Conservation (phyloP, 2,888 invertebrate species). For the Acanthacorydalis orientalis region DNA sequence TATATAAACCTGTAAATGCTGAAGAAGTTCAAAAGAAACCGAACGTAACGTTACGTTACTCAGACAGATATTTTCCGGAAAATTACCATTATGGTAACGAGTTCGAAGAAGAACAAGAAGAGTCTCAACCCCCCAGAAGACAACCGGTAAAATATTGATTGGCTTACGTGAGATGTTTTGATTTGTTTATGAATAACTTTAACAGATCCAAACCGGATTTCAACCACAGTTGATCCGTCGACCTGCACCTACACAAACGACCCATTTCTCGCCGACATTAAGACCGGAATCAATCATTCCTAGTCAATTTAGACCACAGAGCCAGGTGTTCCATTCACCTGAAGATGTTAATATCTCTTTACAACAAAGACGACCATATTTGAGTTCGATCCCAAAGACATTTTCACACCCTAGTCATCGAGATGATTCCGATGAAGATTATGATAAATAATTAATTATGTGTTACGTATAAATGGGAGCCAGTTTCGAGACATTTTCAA, state of each 20-base stretch:
- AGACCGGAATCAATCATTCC: slow-evolving; percentile 24
- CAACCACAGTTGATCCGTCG: slow-evolving; percentile 19
- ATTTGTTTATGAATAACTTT: neutral
- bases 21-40: slow-evolving; percentile 69
- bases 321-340: slow-evolving; percentile 67
- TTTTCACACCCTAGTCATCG: too few relatives aligned
- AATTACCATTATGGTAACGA: slow-evolving; percentile 43
- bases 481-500: too few relatives aligned
- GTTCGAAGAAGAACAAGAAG: slow-evolving; percentile 27
- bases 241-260: slow-evolving; percentile 21
- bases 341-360: slow-evolving; percentile 79
- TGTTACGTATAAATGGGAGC: too few relatives aligned
- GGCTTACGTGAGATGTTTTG: neutral
- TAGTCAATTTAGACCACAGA: slow-evolving; percentile 26
- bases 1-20: slow-evolving; percentile 74
- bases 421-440: too few relatives aligned
- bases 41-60: slow-evolving; percentile 60
- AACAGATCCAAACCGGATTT: slow-evolving; percentile 9
- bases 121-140: slow-evolving; percentile 19
- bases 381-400: too few relatives aligned
- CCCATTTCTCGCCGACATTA: slow-evolving; percentile 21
- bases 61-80: slow-evolving; percentile 70
- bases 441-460: too few relatives aligned
- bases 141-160: slow-evolving; percentile 18
- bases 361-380: slow-evolving; percentile 56